These are phyloP conservation scores for Steromphala cineraria DNA, from an alignment of 2,888 invertebrate species.

Conservation along the genomic window DNA sequence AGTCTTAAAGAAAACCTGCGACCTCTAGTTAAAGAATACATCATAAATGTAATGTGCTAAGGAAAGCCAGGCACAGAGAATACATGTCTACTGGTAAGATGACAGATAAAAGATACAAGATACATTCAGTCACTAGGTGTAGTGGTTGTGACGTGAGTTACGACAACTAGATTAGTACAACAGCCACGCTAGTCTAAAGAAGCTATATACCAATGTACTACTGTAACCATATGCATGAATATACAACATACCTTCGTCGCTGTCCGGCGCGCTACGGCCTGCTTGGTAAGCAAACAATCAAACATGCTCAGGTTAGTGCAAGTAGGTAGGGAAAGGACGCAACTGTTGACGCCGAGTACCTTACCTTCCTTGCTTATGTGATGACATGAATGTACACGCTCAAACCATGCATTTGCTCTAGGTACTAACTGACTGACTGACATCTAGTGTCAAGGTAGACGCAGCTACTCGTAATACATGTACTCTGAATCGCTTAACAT, in stretches of 20 bases:
- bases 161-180: background rate
- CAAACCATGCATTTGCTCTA: background rate
- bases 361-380: too few species aligned
- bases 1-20: too few species aligned
- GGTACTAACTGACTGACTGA: background rate
- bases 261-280: conserved; percentile 28
- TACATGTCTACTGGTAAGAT: too few species aligned
- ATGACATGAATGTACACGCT: background rate
- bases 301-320: conserved; percentile 31
- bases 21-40: too few species aligned
- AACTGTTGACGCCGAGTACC: background rate
- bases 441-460: background rate
- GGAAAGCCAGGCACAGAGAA: too few species aligned
- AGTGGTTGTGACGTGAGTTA: background rate
- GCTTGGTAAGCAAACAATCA: conserved; percentile 31
- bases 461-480: too few species aligned
- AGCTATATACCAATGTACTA: background rate
- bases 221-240: background rate
- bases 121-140: too few species aligned
- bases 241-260: conserved; percentile 26
- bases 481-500: too few species aligned
- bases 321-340: conserved; percentile 4
- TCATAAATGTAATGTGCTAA: too few species aligned
- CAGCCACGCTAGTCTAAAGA: background rate
- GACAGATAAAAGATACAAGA: too few species aligned